Evolutionary conservation across 2,888 invertebrate genomes (phyloP).

Genomic region (Dicranocentrus wangi): DNA sequence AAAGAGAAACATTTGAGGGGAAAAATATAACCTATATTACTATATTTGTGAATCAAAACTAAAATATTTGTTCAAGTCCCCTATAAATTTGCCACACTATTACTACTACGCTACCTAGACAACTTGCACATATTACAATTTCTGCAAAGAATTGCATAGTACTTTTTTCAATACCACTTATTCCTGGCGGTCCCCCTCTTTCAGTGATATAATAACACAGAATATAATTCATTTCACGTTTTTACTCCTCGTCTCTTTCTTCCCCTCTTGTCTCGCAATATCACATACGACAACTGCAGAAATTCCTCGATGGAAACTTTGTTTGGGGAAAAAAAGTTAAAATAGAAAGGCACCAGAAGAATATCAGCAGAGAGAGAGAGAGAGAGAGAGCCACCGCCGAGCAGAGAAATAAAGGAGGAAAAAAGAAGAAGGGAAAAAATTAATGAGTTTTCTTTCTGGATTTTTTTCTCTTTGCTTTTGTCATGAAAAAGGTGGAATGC

Average conservation of each 20-base stretch:
- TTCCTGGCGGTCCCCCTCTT: background rate
- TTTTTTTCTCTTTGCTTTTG: conserved; percentile 31
- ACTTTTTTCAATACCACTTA: background rate
- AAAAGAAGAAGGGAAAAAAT: conserved; percentile 48
- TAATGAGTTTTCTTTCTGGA: conserved; percentile 61
- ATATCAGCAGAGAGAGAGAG: conserved; percentile 36
- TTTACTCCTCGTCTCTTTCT: conserved; percentile 11
- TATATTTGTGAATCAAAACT: no score
- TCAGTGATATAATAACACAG: no score
- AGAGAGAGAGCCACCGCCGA: background rate
- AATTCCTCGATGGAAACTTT: conserved; percentile 56
- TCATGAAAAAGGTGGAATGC: conserved; percentile 73
- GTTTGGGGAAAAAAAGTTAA: conserved; percentile 4
- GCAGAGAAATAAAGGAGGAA: conserved; percentile 33
- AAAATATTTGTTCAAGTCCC: no score
- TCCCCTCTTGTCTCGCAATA: conserved; percentile 21
- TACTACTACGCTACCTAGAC: no score
- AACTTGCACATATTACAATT: no score
- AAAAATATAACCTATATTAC: no score
- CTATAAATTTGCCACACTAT: no score
- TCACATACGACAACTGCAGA: conserved; percentile 59
- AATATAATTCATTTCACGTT: conserved; percentile 30
- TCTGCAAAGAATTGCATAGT: no score
- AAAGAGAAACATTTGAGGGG: no score
- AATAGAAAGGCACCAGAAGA: conserved; percentile 8